Evolutionary conservation across 1,140 invertebrate genomes (phyloP), one percentile per base, ranked within the genome.

Genomic region (Aporrectodea caliginosa): DNA sequence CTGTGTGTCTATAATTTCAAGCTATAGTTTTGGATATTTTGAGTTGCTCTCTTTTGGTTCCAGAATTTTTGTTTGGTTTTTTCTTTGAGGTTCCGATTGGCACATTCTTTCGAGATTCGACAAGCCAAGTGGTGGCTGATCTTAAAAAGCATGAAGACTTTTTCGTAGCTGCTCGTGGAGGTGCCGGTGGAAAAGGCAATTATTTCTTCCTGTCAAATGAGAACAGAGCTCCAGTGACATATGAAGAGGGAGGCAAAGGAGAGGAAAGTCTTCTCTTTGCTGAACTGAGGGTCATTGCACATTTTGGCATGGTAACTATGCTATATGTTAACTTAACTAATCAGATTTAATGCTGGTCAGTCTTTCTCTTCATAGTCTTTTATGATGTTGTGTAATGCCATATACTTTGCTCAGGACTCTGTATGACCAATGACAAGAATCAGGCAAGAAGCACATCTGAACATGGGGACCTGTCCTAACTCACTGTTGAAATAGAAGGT

Each of bases 111-210:
- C 92, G 92, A 82, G 82, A 86, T 79, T 70, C 89, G 29, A 78
- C 75, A 0, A 92, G 92, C 0, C 86, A 90, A 32, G 88, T 93
- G 80, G 86, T 97, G 1, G 92, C 92, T 33, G 92, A 95, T 86
- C 89, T 98, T 35, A 87, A 90, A 31, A 85, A 90, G 79, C 89
- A 91, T n/a, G 91, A 91, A 32, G 90, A 93, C 35, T 93, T 96
- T 90, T 99, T 97, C 89, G 90, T 99, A 30, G 96, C 93, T 16
- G 96, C 97, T 16, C 88, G 95, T 84, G 98, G 98, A 1, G 98
- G 98, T 32, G 92, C 94, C 0, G 98, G 98, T 2, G 98, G 98
- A 0, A 93, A 94, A 87, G 98, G 98, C 2, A 99, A 99, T 89
- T 90, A 92, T 77, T 98, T 94, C 89, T 99, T 98, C 87, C 90